Evolutionary conservation across 1,140 invertebrate species (phyloP).

Genomic region (Trichogramma pretiosum): DNA sequence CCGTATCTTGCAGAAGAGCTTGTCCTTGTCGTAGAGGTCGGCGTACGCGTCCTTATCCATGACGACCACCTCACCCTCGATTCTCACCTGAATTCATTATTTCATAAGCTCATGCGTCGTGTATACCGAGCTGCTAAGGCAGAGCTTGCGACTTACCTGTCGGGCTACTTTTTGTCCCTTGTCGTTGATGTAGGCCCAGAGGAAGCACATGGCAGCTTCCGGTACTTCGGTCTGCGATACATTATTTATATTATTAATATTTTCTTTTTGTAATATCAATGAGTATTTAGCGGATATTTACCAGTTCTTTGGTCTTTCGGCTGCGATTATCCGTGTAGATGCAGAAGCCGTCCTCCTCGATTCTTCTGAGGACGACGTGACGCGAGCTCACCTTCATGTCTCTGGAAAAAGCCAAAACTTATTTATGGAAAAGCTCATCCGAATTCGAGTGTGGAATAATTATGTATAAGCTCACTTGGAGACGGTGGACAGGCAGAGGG

Average conservation of each 20-base stretch:
- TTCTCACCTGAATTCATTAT: constrained; percentile 32
- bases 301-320: constrained; percentile 43
- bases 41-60: constrained; percentile 25
- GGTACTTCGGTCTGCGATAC: constrained; percentile 38
- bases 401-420: constrained; percentile 24
- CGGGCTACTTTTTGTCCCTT: constrained; percentile 28
- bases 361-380: constrained; percentile 39
- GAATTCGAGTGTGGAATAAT: neutral
- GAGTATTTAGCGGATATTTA: constrained; percentile 25
- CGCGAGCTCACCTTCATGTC: constrained; percentile 41
- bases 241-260: neutral
- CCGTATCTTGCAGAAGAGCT: constrained; percentile 41
- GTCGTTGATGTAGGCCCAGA: constrained; percentile 40
- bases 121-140: too few species aligned
- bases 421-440: neutral
- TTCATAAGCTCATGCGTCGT: neutral
- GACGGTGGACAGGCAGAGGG: constrained; percentile 42
- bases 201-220: constrained; percentile 43
- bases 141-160: constrained; percentile 43
- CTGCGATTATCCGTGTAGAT: constrained; percentile 45
- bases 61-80: constrained; percentile 35
- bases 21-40: constrained; percentile 38
- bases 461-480: constrained; percentile 32
- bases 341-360: constrained; percentile 45
- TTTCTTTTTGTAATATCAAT: neutral